These are phyloP conservation scores for Styela plicata DNA, from an alignment of 23 tunicate species.

Conservation along the genomic window DNA sequence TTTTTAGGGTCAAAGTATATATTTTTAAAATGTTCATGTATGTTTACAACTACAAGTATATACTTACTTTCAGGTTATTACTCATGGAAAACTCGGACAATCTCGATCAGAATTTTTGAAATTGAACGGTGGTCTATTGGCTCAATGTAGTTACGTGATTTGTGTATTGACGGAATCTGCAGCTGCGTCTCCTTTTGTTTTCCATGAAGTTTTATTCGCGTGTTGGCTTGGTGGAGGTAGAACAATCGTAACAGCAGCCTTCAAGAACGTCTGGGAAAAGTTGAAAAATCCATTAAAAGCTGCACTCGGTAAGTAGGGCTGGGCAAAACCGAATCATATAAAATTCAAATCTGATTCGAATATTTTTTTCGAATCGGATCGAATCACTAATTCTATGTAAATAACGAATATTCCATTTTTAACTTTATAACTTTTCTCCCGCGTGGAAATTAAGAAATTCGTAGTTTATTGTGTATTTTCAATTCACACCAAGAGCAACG, in stretches of 20 bases:
- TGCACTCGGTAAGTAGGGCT: slow-evolving; percentile 39
- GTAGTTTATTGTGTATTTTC: no score
- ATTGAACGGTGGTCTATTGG: slow-evolving; percentile 44
- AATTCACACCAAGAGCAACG: no score
- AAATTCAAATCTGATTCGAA: no score
- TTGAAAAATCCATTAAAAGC: slow-evolving; percentile 63
- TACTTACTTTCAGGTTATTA: slow-evolving; percentile 48
- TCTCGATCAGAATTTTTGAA: slow-evolving; percentile 60
- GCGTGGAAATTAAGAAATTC: neutral
- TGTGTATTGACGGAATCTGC: slow-evolving; percentile 64
- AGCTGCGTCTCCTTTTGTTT: slow-evolving; percentile 60
- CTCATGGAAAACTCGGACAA: slow-evolving; percentile 69
- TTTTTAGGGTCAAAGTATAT: no score
- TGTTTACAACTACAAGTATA: no score
- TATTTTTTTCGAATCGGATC: no score
- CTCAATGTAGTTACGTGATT: slow-evolving; percentile 53
- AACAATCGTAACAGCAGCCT: slow-evolving; percentile 44
- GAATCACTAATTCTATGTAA: no score
- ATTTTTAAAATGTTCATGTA: no score
- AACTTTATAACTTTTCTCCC: neutral
- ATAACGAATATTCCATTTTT: no score
- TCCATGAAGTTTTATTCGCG: slow-evolving; percentile 58
- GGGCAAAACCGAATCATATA: no score
- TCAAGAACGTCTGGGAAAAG: slow-evolving; percentile 59
- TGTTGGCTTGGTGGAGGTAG: slow-evolving; percentile 61